Evolutionary conservation across 37 sponge, comb jelly and placozoan genomes (phyloP).

Genomic region (Eunapius fragilis): DNA sequence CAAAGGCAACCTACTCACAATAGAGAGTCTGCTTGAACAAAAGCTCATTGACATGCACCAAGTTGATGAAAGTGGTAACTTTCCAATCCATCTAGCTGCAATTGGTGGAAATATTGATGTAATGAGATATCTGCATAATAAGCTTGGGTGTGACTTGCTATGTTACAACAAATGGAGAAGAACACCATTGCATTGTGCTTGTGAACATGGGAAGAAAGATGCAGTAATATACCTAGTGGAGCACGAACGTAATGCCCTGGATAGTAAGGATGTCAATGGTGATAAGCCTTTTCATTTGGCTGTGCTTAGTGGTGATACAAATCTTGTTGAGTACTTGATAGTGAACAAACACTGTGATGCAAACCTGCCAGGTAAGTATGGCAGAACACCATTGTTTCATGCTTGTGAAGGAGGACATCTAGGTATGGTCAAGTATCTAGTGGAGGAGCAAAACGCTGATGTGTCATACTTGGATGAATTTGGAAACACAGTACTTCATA

Average conservation of each 20-base stretch:
- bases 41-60: too few relatives aligned
- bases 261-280: background rate
- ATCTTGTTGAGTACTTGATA: constrained; percentile 1
- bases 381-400: background rate
- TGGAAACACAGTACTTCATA: too few relatives aligned
- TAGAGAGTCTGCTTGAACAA: too few relatives aligned
- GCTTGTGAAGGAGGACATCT: background rate
- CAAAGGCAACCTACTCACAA: too few relatives aligned
- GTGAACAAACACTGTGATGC: constrained; percentile 4
- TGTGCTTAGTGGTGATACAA: background rate
- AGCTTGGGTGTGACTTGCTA: background rate
- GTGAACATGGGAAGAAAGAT: background rate
- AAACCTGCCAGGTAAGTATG: background rate
- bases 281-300: constrained; percentile 1
- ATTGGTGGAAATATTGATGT: background rate
- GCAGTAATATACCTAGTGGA: background rate
- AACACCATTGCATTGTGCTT: constrained; percentile 13
- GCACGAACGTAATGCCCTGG: background rate
- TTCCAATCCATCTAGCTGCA: too few relatives aligned
- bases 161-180: background rate
- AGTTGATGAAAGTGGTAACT: too few relatives aligned
- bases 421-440: background rate
- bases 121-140: background rate
- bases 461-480: too few relatives aligned
- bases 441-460: too few relatives aligned